A percentile compares a stretch with the other conserved stretches of the same genome.
phyloP scores from a whole-genome alignment of 2,888 invertebrate genomes.

The Neuroscelio doddi region DNA sequence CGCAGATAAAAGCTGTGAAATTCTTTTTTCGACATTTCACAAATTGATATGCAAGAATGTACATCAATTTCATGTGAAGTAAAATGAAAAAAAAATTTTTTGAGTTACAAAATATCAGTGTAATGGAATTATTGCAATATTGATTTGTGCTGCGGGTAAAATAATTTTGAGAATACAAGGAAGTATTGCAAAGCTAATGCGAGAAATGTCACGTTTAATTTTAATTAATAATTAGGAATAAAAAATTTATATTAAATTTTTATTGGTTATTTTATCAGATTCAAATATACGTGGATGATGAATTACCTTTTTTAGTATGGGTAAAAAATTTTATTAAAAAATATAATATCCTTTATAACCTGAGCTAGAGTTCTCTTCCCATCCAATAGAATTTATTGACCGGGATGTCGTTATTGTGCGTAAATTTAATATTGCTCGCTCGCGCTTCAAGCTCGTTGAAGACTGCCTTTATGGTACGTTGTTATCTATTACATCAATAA shows the following conservation, averaged over 20 bases:
- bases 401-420: slow-evolving; percentile 35
- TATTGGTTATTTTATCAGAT: neutral
- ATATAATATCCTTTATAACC: slow-evolving; percentile 8
- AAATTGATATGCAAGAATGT: too few relatives aligned
- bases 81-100: too few relatives aligned
- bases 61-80: too few relatives aligned
- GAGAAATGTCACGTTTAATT: too few relatives aligned
- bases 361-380: neutral
- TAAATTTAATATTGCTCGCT: slow-evolving; percentile 18
- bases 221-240: too few relatives aligned
- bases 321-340: neutral
- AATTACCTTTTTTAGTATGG: neutral
- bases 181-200: too few relatives aligned
- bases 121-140: too few relatives aligned
- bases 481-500: slow-evolving; percentile 5
- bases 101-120: too few relatives aligned
- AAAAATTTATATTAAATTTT: neutral
- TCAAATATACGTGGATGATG: neutral
- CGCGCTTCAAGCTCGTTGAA: slow-evolving; percentile 23
- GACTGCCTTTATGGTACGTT: slow-evolving; percentile 25
- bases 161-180: too few relatives aligned
- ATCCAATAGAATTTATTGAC: slow-evolving; percentile 34
- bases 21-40: too few relatives aligned
- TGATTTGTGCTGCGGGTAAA: too few relatives aligned
- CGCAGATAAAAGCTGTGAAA: too few relatives aligned